Percentiles rank a stretch among this genome's conserved stretches.
These are phyloP conservation scores for Molorchus minor DNA, from an alignment of 2,888 invertebrate species.

Conservation along the genomic window DNA sequence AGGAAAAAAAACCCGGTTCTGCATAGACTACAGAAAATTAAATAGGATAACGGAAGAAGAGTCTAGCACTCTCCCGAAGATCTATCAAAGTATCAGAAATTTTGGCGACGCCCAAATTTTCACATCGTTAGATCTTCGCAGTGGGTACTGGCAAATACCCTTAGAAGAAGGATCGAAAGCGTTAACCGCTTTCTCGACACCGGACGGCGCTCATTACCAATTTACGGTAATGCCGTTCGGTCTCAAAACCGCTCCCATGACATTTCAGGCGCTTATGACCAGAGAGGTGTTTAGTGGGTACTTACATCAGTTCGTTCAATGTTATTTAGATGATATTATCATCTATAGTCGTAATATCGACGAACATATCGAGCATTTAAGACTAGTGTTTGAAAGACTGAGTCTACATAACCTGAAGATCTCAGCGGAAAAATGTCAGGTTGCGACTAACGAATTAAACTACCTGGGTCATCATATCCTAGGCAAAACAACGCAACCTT, in stretches of 20 bases:
- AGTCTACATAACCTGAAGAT: constrained; percentile 3
- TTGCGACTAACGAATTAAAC: not conserved
- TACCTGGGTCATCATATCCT: constrained; percentile 18
- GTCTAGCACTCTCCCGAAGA: constrained; percentile 16
- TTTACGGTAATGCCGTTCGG: constrained; percentile 30
- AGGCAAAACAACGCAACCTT: not conserved
- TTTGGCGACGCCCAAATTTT: constrained; percentile 25
- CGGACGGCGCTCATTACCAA: constrained; percentile 27
- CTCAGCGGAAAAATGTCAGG: constrained; percentile 6
- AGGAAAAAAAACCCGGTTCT: not conserved
- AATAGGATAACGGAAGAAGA: constrained; percentile 17
- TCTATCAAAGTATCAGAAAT: constrained; percentile 26
- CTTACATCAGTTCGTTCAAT: constrained; percentile 33
- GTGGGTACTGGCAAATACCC: constrained; percentile 35
- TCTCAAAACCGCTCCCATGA: constrained; percentile 26
- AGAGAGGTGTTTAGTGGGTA: constrained; percentile 20
- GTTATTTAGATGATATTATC: constrained; percentile 51
- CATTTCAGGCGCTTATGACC: constrained; percentile 27
- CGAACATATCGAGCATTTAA: not conserved
- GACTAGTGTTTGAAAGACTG: constrained; percentile 17
- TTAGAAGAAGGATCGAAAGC: constrained; percentile 9
- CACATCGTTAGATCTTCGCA: constrained; percentile 23
- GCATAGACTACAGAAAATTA: constrained; percentile 4
- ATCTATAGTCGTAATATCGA: constrained; percentile 4
- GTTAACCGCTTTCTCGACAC: constrained; percentile 31